Evolutionary conservation across 2,113 vertebrate species (phyloP), one percentile per base, ranked within the genome.

Genomic region (Lepisosteus oculatus): DNA sequence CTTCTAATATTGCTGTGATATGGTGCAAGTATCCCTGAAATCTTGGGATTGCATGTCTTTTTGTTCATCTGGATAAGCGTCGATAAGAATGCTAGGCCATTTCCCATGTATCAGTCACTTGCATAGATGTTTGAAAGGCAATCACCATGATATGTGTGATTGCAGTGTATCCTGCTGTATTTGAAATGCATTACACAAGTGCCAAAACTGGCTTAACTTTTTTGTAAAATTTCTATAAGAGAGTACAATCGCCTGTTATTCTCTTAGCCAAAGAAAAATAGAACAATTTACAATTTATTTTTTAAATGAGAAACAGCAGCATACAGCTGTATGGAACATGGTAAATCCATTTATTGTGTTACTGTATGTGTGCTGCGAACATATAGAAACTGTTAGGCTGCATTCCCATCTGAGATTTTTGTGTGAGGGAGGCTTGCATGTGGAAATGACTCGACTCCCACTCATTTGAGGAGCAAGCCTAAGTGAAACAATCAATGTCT

Each of bases 21-120:
- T 79, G 87, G 79, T 84, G 85, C 71, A 79, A 86, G 82, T 76
- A 84, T 80, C 81, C 85, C 84, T 80, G 81, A 85, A 85, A 83
- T 84, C 84, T 77, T 79, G 84, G 82, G 82, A 79, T 80, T 86
- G 87, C 83, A 77, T 88, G 81, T 89, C 86, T 91, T 84, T 87
- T 75, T 82, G 85, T 90, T 93, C 87, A 90, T 92, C 91, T 92
- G 90, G 90, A 91, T 90, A 82, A 85, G 81, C 83, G 80, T 87
- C 80, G 91, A 92, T 93, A 93, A 93, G 91, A 84, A 81, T 74
- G 75, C 64, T 73, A 70, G 79, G 81, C 86, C 85, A 81, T 85
- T 85, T 86, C 85, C 77, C 83, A 83, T 86, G 85, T 92, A 93
- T 92, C 91, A 83, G 83, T 73, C 75, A 78, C 72, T 72, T 79